Evolutionary conservation across 2,888 invertebrate species (phyloP), one percentile per base, ranked within the genome.

Genomic region (Celastrina argiolus): DNA sequence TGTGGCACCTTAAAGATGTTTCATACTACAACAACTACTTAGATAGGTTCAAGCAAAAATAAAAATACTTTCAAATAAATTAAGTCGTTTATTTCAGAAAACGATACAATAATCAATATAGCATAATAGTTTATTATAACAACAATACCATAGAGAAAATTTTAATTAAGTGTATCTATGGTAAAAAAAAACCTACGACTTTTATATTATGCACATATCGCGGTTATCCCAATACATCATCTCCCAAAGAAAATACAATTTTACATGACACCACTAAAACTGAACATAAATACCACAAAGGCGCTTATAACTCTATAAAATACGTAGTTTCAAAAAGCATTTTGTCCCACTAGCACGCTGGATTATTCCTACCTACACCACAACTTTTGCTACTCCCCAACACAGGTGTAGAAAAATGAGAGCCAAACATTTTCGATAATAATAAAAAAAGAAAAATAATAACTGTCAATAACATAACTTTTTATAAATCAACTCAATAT

Each of bases 1-100:
- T n/a, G n/a, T 28, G 28, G 28, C 28, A 5, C 28, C 5, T 28
- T 28, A 2, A 28, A 5, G 4, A 5, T 5, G 28, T 28, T 1
- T 5, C 31, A 31, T 31, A 31, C 7, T 7, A 31, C 31, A 31
- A 4, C 2, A 4, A 28, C 5, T n/a, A n/a, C 6, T 7, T 31
- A 45, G 16, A 45, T 8, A 51, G 22, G 12, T 12, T 51, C 2
- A 16, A 51, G 16, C 31, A 31, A n/a, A 36, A 18, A 16, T 68
- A 64, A 67, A 65, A 69, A 69, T 42, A 66, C 63, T 67, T 69
- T 71, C 71, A 72, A 72, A 82, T 87, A 87, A 88, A 87, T 88
- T 87, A 88, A 88, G 87, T 88, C 83, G 85, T 89, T 89, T 88
- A 88, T 88, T 87, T 85, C 83, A 85, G 84, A 88, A 88, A 89